Conservation (phyloP, 2,797 vertebrate species). For the Numenius phaeopus region DNA sequence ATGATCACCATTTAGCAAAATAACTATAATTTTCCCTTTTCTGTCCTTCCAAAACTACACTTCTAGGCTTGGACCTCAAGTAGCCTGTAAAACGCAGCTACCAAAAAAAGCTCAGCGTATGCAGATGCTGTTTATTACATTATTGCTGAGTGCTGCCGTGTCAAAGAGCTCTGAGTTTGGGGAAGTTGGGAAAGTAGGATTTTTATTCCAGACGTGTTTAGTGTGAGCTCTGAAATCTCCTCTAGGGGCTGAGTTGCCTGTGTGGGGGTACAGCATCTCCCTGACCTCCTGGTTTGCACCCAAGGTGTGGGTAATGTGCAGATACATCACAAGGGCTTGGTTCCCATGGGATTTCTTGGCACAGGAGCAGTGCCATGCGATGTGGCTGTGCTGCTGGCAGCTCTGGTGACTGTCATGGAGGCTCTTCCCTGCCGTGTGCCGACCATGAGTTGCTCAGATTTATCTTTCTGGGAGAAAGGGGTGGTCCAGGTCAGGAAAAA, state of each 20-base stretch:
- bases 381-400: not conserved
- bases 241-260: too few species aligned
- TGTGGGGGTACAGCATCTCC: not conserved
- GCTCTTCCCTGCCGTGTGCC: not conserved
- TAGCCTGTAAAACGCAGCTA: not conserved
- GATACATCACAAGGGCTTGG: rapidly evolving
- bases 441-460: not conserved
- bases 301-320: rapidly evolving
- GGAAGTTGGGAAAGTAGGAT: rapidly evolving
- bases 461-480: not conserved
- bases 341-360: not conserved
- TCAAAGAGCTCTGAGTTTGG: rapidly evolving
- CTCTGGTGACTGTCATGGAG: not conserved
- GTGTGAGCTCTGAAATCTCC: not conserved
- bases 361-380: rapidly evolving
- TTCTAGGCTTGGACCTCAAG: not conserved
- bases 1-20: not conserved
- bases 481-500: not conserved
- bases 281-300: rapidly evolving
- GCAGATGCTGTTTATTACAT: not conserved
- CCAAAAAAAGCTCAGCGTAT: not conserved
- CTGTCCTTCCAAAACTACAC: not conserved
- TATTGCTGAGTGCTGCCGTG: not conserved
- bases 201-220: not conserved
- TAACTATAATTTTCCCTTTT: conserved; percentile 2